Percentiles rank a stretch among this genome's conserved stretches.
Conservation (phyloP, 2,888 invertebrate genomes). For the Tortricodes alternella region DNA sequence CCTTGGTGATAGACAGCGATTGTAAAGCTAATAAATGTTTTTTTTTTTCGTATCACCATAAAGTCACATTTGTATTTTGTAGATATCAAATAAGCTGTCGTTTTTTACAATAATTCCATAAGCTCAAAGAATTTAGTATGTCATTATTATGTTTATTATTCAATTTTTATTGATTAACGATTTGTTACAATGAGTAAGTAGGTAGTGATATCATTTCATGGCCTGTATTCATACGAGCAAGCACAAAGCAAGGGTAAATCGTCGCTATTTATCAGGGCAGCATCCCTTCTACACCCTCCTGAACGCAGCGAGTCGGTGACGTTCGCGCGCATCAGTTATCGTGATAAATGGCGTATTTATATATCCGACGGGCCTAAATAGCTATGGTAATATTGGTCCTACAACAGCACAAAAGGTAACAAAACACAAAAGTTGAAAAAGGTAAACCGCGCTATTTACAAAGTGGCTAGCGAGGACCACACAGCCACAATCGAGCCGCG, state of each 20-base stretch:
- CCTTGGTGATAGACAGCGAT: no score
- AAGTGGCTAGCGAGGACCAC: constrained; percentile 83
- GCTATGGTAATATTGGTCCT: constrained; percentile 83
- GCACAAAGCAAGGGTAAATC: constrained; percentile 70
- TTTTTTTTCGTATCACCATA: no score
- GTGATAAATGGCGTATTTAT: constrained; percentile 83
- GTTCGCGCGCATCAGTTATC: constrained; percentile 78
- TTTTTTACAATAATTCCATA: not conserved
- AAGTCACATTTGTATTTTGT: no score
- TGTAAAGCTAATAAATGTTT: no score
- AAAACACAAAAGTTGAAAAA: constrained; percentile 83
- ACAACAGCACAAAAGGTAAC: constrained; percentile 83
- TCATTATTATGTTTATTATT: no score
- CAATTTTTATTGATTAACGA: not conserved
- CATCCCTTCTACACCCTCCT: constrained; percentile 72
- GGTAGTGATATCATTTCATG: constrained; percentile 36
- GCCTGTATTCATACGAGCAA: constrained; percentile 36
- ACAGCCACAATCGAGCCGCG: constrained; percentile 82
- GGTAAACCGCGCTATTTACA: constrained; percentile 84
- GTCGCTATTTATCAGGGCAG: constrained; percentile 64
- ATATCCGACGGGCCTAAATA: constrained; percentile 82
- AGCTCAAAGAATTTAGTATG: not conserved
- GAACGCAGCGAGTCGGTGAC: constrained; percentile 62
- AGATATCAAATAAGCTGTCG: no score
- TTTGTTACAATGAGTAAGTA: constrained; percentile 28